A percentile compares a stretch with the other conserved stretches of the same genome.
These are phyloP conservation scores for Indicator indicator DNA, from an alignment of 2,113 vertebrate species.

Conservation along the genomic window DNA sequence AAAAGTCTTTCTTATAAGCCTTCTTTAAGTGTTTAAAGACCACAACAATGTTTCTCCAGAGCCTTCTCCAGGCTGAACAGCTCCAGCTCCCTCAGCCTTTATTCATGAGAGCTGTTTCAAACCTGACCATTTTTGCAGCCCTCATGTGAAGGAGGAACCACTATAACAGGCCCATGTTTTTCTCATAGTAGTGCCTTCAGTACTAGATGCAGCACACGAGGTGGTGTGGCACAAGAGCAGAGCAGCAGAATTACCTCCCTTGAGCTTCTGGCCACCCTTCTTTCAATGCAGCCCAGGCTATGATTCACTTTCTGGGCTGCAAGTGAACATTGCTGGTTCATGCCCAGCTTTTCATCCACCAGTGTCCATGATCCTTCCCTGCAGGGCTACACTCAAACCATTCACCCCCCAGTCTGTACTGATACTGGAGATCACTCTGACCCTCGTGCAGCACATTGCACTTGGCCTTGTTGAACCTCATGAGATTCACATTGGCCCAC, in stretches of 20 bases:
- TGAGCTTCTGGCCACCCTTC: fast-evolving
- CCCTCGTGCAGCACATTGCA: no score
- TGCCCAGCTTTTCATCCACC: neutral
- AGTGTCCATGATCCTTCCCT: neutral
- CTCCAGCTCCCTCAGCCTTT: neutral
- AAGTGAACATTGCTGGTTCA: fast-evolving
- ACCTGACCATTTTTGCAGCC: neutral
- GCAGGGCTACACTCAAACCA: neutral
- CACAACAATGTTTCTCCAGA: neutral
- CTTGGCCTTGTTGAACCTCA: neutral
- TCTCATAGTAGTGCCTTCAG: neutral
- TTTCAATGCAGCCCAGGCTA: neutral
- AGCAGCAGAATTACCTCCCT: neutral
- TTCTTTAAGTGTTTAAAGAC: neutral
- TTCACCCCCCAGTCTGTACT: no score
- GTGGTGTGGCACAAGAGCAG: no score
- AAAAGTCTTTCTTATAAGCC: neutral
- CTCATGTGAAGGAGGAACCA: neutral
- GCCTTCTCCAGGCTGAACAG: neutral
- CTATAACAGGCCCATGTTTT: neutral
- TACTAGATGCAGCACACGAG: neutral
- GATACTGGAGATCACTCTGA: no score
- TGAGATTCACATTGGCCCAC: neutral
- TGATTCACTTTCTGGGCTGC: neutral
- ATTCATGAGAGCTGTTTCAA: neutral